Percentiles rank a stretch among this genome's conserved stretches.
These are phyloP conservation scores for Danaus plexippus DNA, from an alignment of 1,140 invertebrate species.

Conservation along the genomic window DNA sequence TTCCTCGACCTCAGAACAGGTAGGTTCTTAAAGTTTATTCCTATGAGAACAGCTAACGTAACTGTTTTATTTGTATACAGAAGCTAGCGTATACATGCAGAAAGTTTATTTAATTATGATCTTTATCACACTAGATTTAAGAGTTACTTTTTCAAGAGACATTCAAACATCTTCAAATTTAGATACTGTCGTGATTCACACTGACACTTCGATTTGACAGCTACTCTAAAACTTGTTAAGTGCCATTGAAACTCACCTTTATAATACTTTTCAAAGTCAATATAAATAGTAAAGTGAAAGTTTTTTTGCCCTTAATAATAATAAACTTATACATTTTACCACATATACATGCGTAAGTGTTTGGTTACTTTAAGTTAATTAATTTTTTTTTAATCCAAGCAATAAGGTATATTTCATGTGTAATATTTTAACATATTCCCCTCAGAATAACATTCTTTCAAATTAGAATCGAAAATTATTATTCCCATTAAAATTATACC, in stretches of 20 bases:
- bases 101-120: background rate
- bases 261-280: conserved; percentile 52
- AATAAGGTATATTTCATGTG: no score
- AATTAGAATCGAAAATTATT: no score
- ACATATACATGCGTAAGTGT: no score
- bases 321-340: no score
- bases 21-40: conserved; percentile 33
- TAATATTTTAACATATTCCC: no score
- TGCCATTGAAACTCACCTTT: conserved; percentile 43
- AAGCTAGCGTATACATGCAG: conserved; percentile 2
- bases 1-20: conserved; percentile 10
- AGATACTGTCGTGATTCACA: conserved; percentile 48
- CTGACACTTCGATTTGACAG: conserved; percentile 33
- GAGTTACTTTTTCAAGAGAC: conserved; percentile 16
- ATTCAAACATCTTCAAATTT: conserved; percentile 55
- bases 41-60: conserved; percentile 44
- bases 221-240: conserved; percentile 54
- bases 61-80: conserved; percentile 51
- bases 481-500: no score
- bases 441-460: no score
- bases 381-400: no score
- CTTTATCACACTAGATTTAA: conserved; percentile 2
- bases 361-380: no score
- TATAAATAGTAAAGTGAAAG: conserved; percentile 15
- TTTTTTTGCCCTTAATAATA: conserved; percentile 13